Percentiles rank a stretch among this genome's conserved stretches.
Conservation (phyloP, 2,113 vertebrate species). For the Thunnus thynnus region DNA sequence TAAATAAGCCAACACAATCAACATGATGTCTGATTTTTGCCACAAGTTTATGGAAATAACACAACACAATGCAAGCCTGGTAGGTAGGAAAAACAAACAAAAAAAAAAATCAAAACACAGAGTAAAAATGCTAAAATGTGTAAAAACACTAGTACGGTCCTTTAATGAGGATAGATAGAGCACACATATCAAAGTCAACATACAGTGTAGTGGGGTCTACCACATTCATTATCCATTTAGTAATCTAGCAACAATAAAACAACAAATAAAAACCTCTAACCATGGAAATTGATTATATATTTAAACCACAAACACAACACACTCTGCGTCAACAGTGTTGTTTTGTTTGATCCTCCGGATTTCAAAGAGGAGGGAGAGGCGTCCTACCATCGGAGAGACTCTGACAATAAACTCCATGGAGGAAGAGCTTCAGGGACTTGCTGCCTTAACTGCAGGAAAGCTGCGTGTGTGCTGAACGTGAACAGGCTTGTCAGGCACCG, state of each 20-base stretch:
- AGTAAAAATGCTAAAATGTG: no score
- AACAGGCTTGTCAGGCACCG: constrained; percentile 74
- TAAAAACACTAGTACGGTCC: no score
- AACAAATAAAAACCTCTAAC: constrained; percentile 65
- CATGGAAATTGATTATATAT: constrained; percentile 75
- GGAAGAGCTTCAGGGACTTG: constrained; percentile 81
- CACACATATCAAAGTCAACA: background rate
- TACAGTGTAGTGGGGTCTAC: constrained; percentile 2
- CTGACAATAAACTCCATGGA: constrained; percentile 78
- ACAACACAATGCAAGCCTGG: background rate
- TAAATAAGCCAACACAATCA: no score
- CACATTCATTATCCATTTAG: constrained; percentile 55
- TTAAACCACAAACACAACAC: constrained; percentile 76
- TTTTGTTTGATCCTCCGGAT: constrained; percentile 79
- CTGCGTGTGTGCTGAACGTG: constrained; percentile 63
- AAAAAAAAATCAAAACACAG: background rate
- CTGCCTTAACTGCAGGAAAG: constrained; percentile 72
- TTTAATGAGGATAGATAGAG: background rate
- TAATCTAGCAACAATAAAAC: constrained; percentile 54
- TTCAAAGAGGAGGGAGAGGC: constrained; percentile 74
- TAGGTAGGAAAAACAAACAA: background rate
- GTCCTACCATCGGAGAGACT: constrained; percentile 69
- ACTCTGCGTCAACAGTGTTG: constrained; percentile 66
- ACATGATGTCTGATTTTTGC: background rate
- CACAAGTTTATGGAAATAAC: background rate